These are phyloP conservation scores for Chelonoidis abingdonii DNA, from an alignment of 2,113 vertebrate genomes.

Conservation along the genomic window DNA sequence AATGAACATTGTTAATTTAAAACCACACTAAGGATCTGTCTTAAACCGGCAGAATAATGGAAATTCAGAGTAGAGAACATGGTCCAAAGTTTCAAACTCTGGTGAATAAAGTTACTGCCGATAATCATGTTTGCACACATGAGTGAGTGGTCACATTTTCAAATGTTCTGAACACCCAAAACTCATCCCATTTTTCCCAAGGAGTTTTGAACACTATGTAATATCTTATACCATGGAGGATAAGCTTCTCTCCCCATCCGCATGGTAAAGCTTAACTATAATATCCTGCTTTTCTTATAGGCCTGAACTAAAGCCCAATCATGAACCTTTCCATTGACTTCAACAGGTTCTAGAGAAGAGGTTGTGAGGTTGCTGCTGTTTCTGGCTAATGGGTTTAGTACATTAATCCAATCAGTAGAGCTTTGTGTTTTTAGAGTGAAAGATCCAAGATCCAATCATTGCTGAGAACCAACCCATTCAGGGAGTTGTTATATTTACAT, in stretches of 20 bases:
- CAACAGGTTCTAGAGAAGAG: not conserved
- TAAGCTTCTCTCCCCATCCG: not conserved
- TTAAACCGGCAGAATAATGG: not conserved
- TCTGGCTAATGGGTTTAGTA: not conserved
- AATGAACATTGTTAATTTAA: not conserved
- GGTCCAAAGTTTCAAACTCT: not conserved
- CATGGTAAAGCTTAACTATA: not conserved
- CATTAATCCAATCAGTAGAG: not conserved
- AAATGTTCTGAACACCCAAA: not conserved
- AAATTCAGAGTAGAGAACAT: not conserved
- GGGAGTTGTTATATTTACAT: not conserved
- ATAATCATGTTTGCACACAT: not conserved
- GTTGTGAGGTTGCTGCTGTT: not conserved
- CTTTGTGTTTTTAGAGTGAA: not conserved
- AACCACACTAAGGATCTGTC: not conserved
- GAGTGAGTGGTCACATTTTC: not conserved
- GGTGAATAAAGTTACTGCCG: not conserved
- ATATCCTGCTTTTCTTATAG: not conserved
- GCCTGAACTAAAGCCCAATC: not conserved
- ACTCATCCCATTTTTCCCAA: not conserved
- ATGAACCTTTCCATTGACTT: not conserved
- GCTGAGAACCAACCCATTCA: not conserved
- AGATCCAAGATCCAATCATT: not conserved
- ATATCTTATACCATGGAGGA: not conserved
- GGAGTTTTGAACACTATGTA: accelerated